Evolutionary conservation across 2,888 invertebrate species (phyloP), one percentile per base, ranked within the genome.

Genomic region (Drosophila leonis): DNA sequence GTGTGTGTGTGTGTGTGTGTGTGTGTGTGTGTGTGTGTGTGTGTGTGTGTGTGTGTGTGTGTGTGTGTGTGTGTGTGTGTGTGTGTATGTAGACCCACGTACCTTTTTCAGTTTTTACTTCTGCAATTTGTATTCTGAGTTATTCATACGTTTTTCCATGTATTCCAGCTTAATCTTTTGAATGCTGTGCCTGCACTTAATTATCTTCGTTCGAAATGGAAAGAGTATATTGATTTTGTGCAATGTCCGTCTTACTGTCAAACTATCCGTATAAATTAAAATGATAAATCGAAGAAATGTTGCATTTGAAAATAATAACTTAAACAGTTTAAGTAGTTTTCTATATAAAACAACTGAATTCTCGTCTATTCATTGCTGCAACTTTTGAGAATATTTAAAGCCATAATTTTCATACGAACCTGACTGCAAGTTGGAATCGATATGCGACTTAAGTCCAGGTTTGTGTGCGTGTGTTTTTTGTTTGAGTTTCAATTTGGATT

Each of bases 401-500:
- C 15, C 10, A 31, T n/a, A n/a, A 41, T 39, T 8, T 24, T 2
- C 2, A 24, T 24, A 4, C 24, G 24, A 33, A 33, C 13, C n/a
- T 27, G 27, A n/a, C 35, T 4, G 15, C 27, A 6, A 9, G 15
- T 44, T 44, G 27, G 29, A 75, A 63, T 72, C 67, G 63, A 62
- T 66, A 62, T 33, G 54, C 65, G 46, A 48, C 6, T 42, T n/a
- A 6, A 3, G 24, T 13, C 4, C n/a, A 42, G n/a, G 29, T 42
- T 24, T 18, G 24, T 52, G 49, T 18, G 31, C 15, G 12, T 33
- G 4, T 15, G 9, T 27, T 27, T 39, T 27, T 41, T 41, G 75
- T 44, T 48, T 51, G 10, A 33, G n/a, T 57, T 74, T 54, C 61
- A 37, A 24, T 56, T 56, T 49, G 42, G 29, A 46, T 68, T 55